Evolutionary conservation across 2,113 vertebrate species (phyloP).

Genomic region (Podiceps cristatus): DNA sequence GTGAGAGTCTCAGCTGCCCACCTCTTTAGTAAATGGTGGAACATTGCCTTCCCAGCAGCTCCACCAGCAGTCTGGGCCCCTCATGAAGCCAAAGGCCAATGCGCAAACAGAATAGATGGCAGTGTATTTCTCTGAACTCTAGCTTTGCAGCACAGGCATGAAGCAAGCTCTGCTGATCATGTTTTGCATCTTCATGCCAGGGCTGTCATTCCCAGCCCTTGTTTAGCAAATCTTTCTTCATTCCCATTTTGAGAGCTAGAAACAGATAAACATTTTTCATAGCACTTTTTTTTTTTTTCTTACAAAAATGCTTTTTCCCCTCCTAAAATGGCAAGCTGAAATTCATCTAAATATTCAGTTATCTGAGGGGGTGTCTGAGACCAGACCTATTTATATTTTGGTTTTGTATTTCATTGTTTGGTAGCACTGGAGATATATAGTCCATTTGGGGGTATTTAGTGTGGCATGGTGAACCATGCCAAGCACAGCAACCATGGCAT

Average conservation of each 20-base stretch:
- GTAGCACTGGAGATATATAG: background rate
- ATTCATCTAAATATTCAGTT: background rate
- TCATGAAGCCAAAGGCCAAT: background rate
- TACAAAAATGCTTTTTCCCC: background rate
- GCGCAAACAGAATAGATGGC: accelerated
- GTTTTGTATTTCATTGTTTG: background rate
- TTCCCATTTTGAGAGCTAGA: background rate
- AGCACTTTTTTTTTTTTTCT: background rate
- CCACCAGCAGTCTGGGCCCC: background rate
- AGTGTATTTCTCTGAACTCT: background rate
- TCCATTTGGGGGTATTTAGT: background rate
- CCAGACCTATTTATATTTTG: background rate
- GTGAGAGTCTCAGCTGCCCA: background rate
- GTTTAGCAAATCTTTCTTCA: background rate
- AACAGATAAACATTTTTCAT: background rate
- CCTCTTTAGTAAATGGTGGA: background rate
- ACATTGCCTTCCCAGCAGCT: background rate
- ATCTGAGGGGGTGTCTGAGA: background rate
- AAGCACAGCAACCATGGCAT: background rate
- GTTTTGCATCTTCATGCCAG: background rate
- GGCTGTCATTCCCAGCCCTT: background rate
- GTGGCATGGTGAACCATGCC: background rate
- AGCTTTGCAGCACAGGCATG: background rate
- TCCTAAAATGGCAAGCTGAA: background rate
- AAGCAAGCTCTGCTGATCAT: background rate